Evolutionary conservation across 2,888 invertebrate species (phyloP), one percentile per base, ranked within the genome.

Genomic region (Pammene aurita): DNA sequence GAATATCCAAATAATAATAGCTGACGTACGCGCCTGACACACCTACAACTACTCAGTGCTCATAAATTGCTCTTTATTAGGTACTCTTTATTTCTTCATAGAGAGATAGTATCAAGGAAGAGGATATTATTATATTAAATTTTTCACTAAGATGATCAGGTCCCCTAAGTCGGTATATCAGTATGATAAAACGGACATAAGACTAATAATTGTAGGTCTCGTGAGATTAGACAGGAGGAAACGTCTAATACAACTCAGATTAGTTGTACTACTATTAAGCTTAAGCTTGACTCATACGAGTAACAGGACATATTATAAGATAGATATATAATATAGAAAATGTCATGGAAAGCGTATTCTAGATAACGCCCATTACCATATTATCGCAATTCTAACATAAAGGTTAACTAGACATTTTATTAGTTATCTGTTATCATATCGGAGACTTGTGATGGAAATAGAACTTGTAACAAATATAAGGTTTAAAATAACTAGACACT

Each of bases 251-350:
- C 56, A 38, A 41, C 7, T 10, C n/a, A 35, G n/a, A 34, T 54
- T 54, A n/a, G 34, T n/a, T n/a, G 7, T 0, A n/a, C 34, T 7
- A 35, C 34, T 34, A 38, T 14, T 56, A 56, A 38, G 16, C 56
- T 14, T 56, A 56, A 38, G 16, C 14, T 14, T 55, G 38, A 16
- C 41, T 16, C 56, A 41, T 55, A n/a, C n/a, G n/a, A n/a, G n/a
- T n/a, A 56, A 56, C 38, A 55, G 35, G 41, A 16, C 56, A 41
- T 56, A 14, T 35, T 7, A 14, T 56, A 56, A 56, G 56, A 56
- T 56, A 41, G 2, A 41, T 56, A 34, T 34, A 34, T 13, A 14
- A 48, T 48, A 16, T 16, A 38, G 38, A 16, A 56, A 56, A 38
- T 18, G 41, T 6, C 42, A 57, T 42, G 11, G 57, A 57, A 57